Conservation (phyloP, 2,888 invertebrate genomes). For the Allygus modestus region DNA sequence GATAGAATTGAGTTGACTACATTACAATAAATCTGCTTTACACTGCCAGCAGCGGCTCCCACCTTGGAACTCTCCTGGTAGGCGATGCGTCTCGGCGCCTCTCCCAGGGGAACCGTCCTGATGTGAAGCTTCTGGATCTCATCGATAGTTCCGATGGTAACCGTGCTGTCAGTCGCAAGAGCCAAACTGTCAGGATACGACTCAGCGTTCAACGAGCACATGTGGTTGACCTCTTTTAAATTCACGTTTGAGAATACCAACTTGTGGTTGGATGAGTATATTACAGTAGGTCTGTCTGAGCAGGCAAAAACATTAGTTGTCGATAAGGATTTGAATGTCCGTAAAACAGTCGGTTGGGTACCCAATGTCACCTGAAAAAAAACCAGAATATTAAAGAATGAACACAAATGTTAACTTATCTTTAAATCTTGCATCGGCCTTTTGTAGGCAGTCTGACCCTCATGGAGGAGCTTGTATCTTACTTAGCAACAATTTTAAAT, state of each 20-base stretch:
- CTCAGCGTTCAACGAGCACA: constrained; percentile 97
- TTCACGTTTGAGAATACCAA: constrained; percentile 99
- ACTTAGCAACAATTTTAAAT: too few species aligned
- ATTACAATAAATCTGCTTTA: too few species aligned
- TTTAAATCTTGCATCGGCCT: too few species aligned
- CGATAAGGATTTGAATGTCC: constrained; percentile 92
- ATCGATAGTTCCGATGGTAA: constrained; percentile 98
- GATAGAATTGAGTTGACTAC: too few species aligned
- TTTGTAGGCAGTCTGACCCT: too few species aligned
- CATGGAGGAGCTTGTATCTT: too few species aligned
- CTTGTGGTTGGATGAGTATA: constrained; percentile 99
- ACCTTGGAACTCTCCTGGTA: constrained; percentile 95
- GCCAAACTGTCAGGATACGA: constrained; percentile 97
- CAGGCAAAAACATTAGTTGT: constrained; percentile 99
- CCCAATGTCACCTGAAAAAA: constrained; percentile 88
- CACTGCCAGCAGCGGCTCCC: constrained; percentile 61
- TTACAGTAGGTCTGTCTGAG: constrained; percentile 98
- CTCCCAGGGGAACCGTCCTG: constrained; percentile 95
- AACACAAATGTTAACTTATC: too few species aligned
- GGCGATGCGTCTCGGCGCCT: constrained; percentile 95
- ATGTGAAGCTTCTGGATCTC: constrained; percentile 99
- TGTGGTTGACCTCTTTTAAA: constrained; percentile 95
- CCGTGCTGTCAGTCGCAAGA: constrained; percentile 90
- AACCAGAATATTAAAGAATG: constrained; percentile 29
- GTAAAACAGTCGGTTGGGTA: constrained; percentile 96